Evolutionary conservation across 2,888 invertebrate species (phyloP).

Genomic region (Halictus ligatus): DNA sequence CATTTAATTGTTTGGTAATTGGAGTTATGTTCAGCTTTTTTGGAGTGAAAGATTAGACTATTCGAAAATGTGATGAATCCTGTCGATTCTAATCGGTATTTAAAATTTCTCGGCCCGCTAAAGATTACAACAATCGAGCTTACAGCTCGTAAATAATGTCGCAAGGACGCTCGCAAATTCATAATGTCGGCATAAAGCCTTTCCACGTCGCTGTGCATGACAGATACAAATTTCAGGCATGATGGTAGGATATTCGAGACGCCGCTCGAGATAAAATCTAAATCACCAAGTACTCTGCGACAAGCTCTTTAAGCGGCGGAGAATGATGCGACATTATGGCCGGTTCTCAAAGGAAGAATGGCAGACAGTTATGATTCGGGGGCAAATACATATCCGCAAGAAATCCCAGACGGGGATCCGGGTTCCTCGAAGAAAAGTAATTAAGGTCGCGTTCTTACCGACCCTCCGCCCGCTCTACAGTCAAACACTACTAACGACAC

Average conservation of each 20-base stretch:
- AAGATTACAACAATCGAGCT: not conserved
- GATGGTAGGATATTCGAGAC: not conserved
- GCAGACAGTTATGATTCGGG: slow-evolving; percentile 15
- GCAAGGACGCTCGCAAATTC: not conserved
- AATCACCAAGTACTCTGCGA: slow-evolving; percentile 4
- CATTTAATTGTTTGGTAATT: too few relatives aligned
- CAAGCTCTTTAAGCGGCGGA: slow-evolving; percentile 3
- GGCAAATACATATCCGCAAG: slow-evolving; percentile 22
- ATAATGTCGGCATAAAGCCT: not conserved
- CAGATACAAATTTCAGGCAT: not conserved
- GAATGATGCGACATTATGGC: slow-evolving; percentile 7
- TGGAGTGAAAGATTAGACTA: not conserved
- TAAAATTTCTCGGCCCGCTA: not conserved
- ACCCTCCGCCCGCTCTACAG: not conserved
- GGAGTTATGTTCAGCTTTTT: too few relatives aligned
- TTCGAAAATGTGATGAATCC: not conserved
- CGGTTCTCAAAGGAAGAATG: slow-evolving; percentile 20
- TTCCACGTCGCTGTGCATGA: not conserved
- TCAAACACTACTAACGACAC: slow-evolving; percentile 32
- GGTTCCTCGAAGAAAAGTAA: slow-evolving; percentile 50
- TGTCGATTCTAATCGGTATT: not conserved
- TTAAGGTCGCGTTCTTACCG: slow-evolving; percentile 47
- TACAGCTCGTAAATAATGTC: not conserved
- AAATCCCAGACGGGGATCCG: not conserved
- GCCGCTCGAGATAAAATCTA: slow-evolving; percentile 24